phyloP scores from a whole-genome alignment of 2,888 invertebrate genomes.

The Sphaerophoria rueppellii region DNA sequence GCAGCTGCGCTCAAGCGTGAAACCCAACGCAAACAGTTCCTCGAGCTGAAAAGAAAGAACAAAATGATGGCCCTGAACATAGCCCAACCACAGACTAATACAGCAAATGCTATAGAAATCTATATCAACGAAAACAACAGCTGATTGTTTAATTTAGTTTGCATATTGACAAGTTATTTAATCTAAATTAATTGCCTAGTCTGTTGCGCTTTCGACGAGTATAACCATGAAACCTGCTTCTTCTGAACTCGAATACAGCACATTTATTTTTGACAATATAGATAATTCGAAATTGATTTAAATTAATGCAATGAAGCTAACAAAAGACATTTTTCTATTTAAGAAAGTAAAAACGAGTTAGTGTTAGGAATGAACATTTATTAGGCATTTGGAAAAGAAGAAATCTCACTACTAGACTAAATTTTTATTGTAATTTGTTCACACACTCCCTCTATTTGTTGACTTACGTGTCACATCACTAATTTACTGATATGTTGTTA shows the following conservation, averaged over 20 bases:
- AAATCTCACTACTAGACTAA: slow-evolving; percentile 67
- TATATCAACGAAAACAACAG: slow-evolving; percentile 77
- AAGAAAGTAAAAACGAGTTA: slow-evolving; percentile 21
- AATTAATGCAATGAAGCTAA: slow-evolving; percentile 53
- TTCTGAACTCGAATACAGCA: slow-evolving; percentile 49
- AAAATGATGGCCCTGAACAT: slow-evolving; percentile 79
- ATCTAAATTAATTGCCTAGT: slow-evolving; percentile 66
- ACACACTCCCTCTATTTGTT: slow-evolving; percentile 43
- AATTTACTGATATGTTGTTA: slow-evolving; percentile 67
- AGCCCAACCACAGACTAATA: slow-evolving; percentile 34
- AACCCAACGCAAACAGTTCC: slow-evolving; percentile 89
- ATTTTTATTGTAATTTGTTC: slow-evolving; percentile 58
- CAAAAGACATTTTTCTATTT: slow-evolving; percentile 62
- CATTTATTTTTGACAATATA: slow-evolving; percentile 64
- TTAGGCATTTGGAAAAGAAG: slow-evolving; percentile 24
- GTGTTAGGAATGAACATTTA: slow-evolving; percentile 22
- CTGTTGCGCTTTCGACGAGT: slow-evolving; percentile 52
- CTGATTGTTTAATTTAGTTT: slow-evolving; percentile 72
- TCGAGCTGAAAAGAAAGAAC: slow-evolving; percentile 84
- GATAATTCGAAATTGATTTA: slow-evolving; percentile 5
- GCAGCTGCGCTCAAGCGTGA: slow-evolving; percentile 85
- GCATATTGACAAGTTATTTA: slow-evolving; percentile 45
- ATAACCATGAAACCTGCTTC: slow-evolving; percentile 47
- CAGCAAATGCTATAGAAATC: slow-evolving; percentile 73
- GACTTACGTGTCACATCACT: slow-evolving; percentile 64